Conservation (phyloP, 2,888 invertebrate genomes). For the Nezara viridula region DNA sequence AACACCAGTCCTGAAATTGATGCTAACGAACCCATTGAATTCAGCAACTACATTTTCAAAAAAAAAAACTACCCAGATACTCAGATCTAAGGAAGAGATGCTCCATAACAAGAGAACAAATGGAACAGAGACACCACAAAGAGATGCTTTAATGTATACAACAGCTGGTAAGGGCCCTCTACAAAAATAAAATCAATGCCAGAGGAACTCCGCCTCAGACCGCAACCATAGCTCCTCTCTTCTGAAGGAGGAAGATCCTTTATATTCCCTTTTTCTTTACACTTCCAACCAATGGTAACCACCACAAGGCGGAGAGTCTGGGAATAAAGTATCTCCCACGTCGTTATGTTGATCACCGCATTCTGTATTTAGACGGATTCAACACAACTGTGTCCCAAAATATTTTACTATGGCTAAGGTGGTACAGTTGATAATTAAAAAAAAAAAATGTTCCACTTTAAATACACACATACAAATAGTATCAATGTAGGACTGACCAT, state of each 20-base stretch:
- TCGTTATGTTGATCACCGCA: background rate
- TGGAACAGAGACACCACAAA: background rate
- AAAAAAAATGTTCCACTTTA: too few relatives aligned
- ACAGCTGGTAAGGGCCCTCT: background rate
- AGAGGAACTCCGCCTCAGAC: conserved; percentile 4
- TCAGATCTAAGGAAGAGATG: background rate
- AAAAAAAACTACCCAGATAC: background rate
- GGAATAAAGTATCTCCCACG: background rate
- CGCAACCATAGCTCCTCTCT: background rate
- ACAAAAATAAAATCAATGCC: conserved; percentile 6
- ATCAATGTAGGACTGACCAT: too few relatives aligned
- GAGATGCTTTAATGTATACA: background rate
- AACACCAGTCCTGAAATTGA: background rate
- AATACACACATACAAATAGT: too few relatives aligned
- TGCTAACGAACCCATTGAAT: background rate
- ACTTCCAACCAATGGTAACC: background rate
- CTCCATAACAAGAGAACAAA: background rate
- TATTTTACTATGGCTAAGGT: too few relatives aligned
- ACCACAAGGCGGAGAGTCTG: background rate
- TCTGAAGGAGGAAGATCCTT: background rate
- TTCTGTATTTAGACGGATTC: background rate
- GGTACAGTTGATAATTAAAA: too few relatives aligned
- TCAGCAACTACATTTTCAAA: background rate
- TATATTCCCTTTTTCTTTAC: background rate
- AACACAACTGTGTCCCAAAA: background rate